phyloP scores from a whole-genome alignment of 2,113 vertebrate genomes.

The Stercorarius parasiticus region DNA sequence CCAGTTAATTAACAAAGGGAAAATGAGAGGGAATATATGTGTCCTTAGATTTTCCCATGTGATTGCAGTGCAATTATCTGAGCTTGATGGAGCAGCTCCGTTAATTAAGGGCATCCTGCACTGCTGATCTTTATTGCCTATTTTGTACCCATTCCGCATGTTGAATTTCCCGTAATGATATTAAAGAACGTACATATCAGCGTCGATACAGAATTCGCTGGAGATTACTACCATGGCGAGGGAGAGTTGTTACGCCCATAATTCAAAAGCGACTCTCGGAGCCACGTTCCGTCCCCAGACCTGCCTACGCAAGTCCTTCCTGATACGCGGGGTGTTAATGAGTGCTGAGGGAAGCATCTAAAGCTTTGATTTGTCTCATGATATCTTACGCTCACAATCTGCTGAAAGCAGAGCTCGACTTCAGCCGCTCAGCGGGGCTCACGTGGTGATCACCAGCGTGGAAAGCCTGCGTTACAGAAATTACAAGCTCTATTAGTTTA shows the following conservation, averaged over 20 bases:
- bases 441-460: fast-evolving
- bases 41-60: not conserved
- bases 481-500: not conserved
- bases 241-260: not conserved
- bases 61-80: not conserved
- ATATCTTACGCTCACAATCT: not conserved
- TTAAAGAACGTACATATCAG: not conserved
- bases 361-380: not conserved
- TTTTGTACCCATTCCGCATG: not conserved
- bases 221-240: not conserved
- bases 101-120: not conserved
- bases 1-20: not conserved
- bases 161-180: not conserved
- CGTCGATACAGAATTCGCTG: not conserved
- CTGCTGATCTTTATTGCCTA: not conserved
- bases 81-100: not conserved
- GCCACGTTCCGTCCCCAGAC: not conserved
- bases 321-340: not conserved
- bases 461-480: not conserved
- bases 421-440: not conserved
- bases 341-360: not conserved
- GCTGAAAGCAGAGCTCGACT: not conserved
- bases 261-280: not conserved
- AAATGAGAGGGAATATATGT: not conserved
- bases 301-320: not conserved